Percentiles rank a stretch among this genome's conserved stretches.
These are phyloP conservation scores for Synergus laeviventris DNA, from an alignment of 2,888 invertebrate genomes.

Conservation along the genomic window DNA sequence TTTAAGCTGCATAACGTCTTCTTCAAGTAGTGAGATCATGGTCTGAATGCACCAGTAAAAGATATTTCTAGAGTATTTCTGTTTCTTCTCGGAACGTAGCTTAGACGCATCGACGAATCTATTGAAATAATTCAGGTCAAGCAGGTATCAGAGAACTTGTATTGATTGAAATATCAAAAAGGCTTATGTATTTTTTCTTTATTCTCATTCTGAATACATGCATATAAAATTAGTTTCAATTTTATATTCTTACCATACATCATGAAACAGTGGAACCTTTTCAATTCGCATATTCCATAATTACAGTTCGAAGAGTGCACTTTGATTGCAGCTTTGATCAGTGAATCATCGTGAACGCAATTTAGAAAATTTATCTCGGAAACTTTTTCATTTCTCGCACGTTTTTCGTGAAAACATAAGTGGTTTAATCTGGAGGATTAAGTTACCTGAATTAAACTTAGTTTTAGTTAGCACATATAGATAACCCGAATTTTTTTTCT, in stretches of 20 bases:
- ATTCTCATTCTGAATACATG: no score
- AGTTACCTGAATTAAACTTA: slow-evolving; percentile 40
- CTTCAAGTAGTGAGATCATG: slow-evolving; percentile 30
- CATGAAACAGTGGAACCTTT: neutral
- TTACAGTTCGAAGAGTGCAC: neutral
- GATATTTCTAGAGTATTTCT: slow-evolving; percentile 30
- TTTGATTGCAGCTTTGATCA: slow-evolving; percentile 10
- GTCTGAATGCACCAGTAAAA: slow-evolving; percentile 25
- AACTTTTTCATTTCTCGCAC: slow-evolving; percentile 4
- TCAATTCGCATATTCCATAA: neutral
- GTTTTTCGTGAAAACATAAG: neutral
- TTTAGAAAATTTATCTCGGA: neutral
- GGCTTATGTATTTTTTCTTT: no score
- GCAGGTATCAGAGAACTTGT: neutral
- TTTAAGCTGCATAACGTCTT: slow-evolving; percentile 13
- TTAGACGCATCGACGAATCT: slow-evolving; percentile 25
- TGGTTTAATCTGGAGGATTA: slow-evolving; percentile 9
- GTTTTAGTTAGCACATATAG: no score
- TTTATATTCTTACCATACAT: no score
- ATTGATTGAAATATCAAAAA: slow-evolving; percentile 11
- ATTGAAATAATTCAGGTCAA: slow-evolving; percentile 28
- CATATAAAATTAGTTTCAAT: no score
- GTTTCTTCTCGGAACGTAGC: slow-evolving; percentile 11
- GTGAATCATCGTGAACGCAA: neutral
- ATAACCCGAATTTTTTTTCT: no score